Percentiles rank a stretch among this genome's conserved stretches.
These are phyloP conservation scores for Saxidomus purpurata DNA, from an alignment of 1,140 invertebrate genomes.

Conservation along the genomic window DNA sequence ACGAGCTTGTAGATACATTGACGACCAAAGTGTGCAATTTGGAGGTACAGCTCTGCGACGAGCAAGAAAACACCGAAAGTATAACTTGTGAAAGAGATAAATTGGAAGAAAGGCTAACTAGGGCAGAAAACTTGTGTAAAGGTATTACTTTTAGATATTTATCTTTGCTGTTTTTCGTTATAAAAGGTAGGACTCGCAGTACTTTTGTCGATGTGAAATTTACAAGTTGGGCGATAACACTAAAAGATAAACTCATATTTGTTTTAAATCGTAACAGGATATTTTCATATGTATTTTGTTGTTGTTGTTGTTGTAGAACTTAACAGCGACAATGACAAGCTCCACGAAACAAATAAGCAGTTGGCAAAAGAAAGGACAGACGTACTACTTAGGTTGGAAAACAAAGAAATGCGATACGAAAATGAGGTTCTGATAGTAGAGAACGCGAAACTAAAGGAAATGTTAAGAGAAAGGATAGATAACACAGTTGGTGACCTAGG, in stretches of 20 bases:
- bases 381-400: conserved; percentile 57
- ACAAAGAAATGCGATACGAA: conserved; percentile 67
- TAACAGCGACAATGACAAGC: conserved; percentile 66
- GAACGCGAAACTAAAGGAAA: conserved; percentile 68
- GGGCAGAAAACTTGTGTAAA: conserved; percentile 54
- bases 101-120: conserved; percentile 57
- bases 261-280: too few relatives aligned
- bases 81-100: conserved; percentile 70
- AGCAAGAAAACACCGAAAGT: conserved; percentile 69
- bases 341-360: conserved; percentile 38
- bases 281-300: too few relatives aligned
- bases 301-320: conserved; percentile 67
- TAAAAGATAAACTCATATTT: too few relatives aligned
- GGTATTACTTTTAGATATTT: too few relatives aligned
- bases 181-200: too few relatives aligned
- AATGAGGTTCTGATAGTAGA: conserved; percentile 66
- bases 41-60: conserved; percentile 73
- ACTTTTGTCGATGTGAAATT: too few relatives aligned
- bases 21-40: conserved; percentile 72
- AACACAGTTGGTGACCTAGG: conserved; percentile 33
- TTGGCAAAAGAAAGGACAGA: conserved; percentile 34
- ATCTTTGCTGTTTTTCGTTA: too few relatives aligned
- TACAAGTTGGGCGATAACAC: too few relatives aligned
- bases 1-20: conserved; percentile 76
- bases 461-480: conserved; percentile 33